Evolutionary conservation across 2,797 vertebrate species (phyloP).

Genomic region (Intellagama lesueurii): DNA sequence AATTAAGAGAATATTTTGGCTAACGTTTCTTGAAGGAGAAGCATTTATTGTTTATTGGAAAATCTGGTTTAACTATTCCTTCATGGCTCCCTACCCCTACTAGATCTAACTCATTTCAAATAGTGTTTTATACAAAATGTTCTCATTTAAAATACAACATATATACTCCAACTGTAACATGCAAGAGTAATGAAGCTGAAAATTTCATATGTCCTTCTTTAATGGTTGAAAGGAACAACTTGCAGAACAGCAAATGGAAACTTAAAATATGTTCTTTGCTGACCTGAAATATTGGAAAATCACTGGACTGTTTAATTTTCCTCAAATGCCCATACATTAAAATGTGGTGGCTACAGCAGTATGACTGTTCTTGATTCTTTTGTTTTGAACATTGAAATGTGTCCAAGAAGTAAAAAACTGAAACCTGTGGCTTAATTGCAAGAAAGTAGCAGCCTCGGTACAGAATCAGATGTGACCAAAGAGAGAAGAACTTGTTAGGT

Average conservation of each 20-base stretch:
- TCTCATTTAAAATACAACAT: constrained; percentile 35
- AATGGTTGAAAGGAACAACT: constrained; percentile 6
- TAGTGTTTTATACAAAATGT: constrained; percentile 40
- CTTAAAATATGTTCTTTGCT: constrained; percentile 38
- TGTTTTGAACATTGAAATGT: constrained; percentile 2
- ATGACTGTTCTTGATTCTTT: not conserved
- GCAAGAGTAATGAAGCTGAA: constrained; percentile 44
- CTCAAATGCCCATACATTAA: constrained; percentile 18
- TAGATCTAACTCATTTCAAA: constrained; percentile 17
- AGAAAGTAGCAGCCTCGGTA: not conserved
- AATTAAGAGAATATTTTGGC: constrained; percentile 1
- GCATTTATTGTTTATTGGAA: constrained; percentile 26
- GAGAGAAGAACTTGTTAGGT: not conserved
- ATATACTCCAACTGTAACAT: constrained; percentile 34
- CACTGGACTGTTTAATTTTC: constrained; percentile 38
- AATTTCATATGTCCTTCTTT: not conserved
- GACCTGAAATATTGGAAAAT: constrained; percentile 28
- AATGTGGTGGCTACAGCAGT: not conserved
- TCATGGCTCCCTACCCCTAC: not conserved
- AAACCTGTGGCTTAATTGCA: not conserved
- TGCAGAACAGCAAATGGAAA: constrained; percentile 16
- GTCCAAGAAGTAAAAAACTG: not conserved
- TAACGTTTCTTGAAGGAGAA: not conserved
- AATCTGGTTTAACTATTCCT: not conserved
- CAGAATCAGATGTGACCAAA: not conserved